Percentiles rank a stretch among this genome's conserved stretches.
Evolutionary conservation across 2,797 vertebrate genomes (phyloP).

Genomic region (Dryobates pubescens): DNA sequence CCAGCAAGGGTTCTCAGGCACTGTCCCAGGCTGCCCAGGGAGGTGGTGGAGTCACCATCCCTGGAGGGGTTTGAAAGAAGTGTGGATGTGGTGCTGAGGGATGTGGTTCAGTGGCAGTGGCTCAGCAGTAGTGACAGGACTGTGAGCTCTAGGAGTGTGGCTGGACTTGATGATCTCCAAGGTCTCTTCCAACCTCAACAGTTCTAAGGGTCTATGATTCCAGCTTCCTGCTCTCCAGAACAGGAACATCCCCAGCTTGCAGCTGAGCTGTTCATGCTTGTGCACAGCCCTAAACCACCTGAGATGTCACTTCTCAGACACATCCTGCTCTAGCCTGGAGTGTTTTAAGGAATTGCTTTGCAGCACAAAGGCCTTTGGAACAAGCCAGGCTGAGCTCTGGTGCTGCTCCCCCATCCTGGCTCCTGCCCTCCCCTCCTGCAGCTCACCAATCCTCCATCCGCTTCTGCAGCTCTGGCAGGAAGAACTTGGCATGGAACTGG

Average conservation of each 20-base stretch:
- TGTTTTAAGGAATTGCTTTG: neutral
- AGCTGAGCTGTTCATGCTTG: neutral
- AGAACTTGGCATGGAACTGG: conserved; percentile 88
- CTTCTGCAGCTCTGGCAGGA: conserved; percentile 87
- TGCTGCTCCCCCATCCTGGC: neutral
- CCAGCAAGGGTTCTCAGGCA: too few species aligned
- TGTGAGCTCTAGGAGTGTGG: too few species aligned
- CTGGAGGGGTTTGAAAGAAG: too few species aligned
- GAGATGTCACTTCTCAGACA: neutral
- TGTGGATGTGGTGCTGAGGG: too few species aligned
- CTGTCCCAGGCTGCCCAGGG: too few species aligned
- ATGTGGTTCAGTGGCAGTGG: too few species aligned
- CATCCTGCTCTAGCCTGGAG: neutral
- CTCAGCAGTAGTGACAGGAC: too few species aligned
- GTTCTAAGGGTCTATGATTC: too few species aligned
- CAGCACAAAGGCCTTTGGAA: neutral
- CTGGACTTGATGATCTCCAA: too few species aligned
- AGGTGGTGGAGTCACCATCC: too few species aligned
- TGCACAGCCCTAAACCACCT: neutral
- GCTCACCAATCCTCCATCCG: conserved; percentile 87
- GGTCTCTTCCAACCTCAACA: too few species aligned
- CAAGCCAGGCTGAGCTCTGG: neutral
- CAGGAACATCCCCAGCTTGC: neutral
- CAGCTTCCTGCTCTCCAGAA: neutral
- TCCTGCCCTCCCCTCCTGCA: neutral